Evolutionary conservation across 1,140 invertebrate genomes (phyloP), one percentile per base, ranked within the genome.

Genomic region (Zeugodacus cucurbitae): DNA sequence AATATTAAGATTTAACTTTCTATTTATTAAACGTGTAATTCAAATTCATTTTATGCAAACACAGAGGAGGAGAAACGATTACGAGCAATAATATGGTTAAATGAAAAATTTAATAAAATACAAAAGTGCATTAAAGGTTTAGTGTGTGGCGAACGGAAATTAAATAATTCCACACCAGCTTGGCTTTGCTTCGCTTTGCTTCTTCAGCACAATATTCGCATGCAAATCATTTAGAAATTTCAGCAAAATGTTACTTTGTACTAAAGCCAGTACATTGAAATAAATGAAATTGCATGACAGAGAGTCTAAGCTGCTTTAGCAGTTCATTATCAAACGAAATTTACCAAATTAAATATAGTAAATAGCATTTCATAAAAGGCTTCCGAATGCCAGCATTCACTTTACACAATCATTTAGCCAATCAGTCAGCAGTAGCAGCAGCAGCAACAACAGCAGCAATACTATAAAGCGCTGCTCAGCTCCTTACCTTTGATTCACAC

Each of bases 381-480:
- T 74, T 41, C 70, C 64, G 29, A 70, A 17, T 26, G 59, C 59
- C 5, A 26, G 26, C 22, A 62, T 67, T 67, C 32, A 67, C 62
- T 67, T 67, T 67, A n/a, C 32, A 37, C 14, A 74, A 74, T 74
- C 34, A 74, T 41, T 32, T 41, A 44, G 34, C 37, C 70, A 74
- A 74, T 74, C 70, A 74, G 70, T n/a, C 70, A 74, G 70, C 70
- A 44, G 32, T 34, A 37, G n/a, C n/a, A n/a, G n/a, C n/a, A n/a
- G n/a, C n/a, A n/a, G n/a, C n/a, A n/a, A n/a, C n/a, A n/a, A n/a
- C n/a, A n/a, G n/a, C n/a, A n/a, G n/a, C n/a, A n/a, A n/a, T n/a
- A n/a, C n/a, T n/a, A 20, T 74, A 34, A 20, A 74, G 70, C 37
- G 34, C 37, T 22, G 70, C 17, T 74, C 37, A 5, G 70, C 17